Conservation (phyloP, 2,888 invertebrate genomes). For the Drosophila macrothrix region DNA sequence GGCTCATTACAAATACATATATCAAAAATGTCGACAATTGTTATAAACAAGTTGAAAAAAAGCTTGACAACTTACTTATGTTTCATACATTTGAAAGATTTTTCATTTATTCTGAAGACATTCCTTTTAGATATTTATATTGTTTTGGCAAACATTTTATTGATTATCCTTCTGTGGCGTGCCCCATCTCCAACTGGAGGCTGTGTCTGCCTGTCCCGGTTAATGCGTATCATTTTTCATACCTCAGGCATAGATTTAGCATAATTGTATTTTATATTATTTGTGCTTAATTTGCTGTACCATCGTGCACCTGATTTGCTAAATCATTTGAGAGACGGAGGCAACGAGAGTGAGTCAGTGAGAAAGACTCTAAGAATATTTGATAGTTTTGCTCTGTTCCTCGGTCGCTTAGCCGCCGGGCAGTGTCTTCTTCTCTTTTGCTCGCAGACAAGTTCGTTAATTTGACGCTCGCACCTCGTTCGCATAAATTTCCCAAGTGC, state of each 20-base stretch:
- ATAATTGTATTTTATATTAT: constrained; percentile 74
- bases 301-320: constrained; percentile 73
- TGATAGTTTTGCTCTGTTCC: constrained; percentile 10
- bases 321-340: constrained; percentile 42
- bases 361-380: constrained; percentile 4
- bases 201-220: constrained; percentile 6
- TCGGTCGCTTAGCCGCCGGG: constrained; percentile 31
- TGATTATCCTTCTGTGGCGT: neutral
- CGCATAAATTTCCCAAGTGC: constrained; percentile 66
- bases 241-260: constrained; percentile 65
- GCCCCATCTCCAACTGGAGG: constrained; percentile 26
- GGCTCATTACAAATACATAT: neutral
- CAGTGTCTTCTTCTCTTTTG: constrained; percentile 25
- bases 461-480: constrained; percentile 79
- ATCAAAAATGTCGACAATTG: neutral
- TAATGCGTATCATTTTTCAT: constrained; percentile 74
- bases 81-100: neutral
- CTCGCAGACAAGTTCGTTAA: constrained; percentile 82
- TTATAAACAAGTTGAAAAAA: neutral
- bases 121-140: neutral
- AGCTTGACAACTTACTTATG: neutral
- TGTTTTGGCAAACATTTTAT: neutral
- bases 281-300: constrained; percentile 72
- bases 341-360: neutral
- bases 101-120: neutral